Evolutionary conservation across 2,888 invertebrate species (phyloP).

Genomic region (Heliconius hortense): DNA sequence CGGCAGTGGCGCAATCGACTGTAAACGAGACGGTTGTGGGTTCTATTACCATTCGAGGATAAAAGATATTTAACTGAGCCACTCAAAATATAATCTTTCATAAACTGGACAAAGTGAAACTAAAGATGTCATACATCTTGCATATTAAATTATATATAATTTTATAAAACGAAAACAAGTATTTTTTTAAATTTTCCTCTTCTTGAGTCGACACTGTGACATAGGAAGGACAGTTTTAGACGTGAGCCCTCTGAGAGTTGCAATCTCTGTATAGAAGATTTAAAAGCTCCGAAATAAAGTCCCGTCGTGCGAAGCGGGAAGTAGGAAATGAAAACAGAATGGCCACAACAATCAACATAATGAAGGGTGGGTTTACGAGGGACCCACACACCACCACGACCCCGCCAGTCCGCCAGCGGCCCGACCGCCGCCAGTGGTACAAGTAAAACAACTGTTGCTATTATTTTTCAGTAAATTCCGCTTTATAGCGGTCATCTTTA

Average conservation of each 20-base stretch:
- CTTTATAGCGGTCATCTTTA: slow-evolving; percentile 26
- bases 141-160: background rate
- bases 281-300: slow-evolving; percentile 15
- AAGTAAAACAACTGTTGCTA: slow-evolving; percentile 24
- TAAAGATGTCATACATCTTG: background rate
- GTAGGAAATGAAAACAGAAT: slow-evolving; percentile 16
- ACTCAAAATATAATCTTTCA: no score
- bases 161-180: background rate
- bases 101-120: no score
- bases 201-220: background rate
- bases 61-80: background rate
- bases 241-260: background rate
- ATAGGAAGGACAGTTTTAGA: background rate
- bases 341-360: slow-evolving; percentile 30
- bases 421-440: slow-evolving; percentile 17
- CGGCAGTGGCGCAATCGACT: no score
- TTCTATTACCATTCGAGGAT: no score
- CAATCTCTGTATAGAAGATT: slow-evolving; percentile 6
- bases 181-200: background rate
- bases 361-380: slow-evolving; percentile 23
- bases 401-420: background rate
- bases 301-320: background rate
- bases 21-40: no score
- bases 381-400: background rate
- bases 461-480: slow-evolving; percentile 28